phyloP scores from a whole-genome alignment of 2,797 vertebrate genomes.

The Avahi laniger region DNA sequence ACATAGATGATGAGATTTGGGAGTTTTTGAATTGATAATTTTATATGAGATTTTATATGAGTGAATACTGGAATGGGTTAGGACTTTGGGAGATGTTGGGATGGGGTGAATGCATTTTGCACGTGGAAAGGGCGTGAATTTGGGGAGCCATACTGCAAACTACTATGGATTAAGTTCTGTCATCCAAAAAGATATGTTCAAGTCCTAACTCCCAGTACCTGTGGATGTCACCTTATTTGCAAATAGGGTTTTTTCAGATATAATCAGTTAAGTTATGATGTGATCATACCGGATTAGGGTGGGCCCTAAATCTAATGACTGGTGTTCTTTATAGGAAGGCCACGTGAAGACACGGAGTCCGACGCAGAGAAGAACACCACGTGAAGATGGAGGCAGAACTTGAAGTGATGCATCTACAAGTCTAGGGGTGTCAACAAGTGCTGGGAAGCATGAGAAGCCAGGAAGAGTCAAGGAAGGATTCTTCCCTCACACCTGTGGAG shows the following conservation, averaged over 20 bases:
- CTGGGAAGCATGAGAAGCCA: neutral
- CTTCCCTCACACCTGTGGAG: neutral
- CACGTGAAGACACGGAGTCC: neutral
- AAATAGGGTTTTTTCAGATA: neutral
- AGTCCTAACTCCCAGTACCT: neutral
- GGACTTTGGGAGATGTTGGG: neutral
- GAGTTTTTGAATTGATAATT: neutral
- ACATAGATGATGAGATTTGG: neutral
- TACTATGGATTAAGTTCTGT: neutral
- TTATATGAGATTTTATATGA: neutral
- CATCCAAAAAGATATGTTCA: neutral
- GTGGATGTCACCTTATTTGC: neutral
- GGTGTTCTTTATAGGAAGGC: neutral
- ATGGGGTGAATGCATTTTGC: neutral
- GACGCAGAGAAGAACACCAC: neutral
- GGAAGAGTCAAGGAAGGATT: neutral
- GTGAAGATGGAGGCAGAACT: neutral
- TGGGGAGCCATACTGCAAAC: neutral
- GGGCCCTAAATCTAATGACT: neutral
- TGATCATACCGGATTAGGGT: neutral
- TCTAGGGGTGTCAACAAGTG: neutral
- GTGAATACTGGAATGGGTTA: neutral
- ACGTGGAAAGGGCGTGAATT: neutral
- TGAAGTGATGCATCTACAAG: neutral
- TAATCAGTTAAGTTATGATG: neutral